Conservation (phyloP, 2,888 invertebrate genomes). For the Mesochorus sp. region DNA sequence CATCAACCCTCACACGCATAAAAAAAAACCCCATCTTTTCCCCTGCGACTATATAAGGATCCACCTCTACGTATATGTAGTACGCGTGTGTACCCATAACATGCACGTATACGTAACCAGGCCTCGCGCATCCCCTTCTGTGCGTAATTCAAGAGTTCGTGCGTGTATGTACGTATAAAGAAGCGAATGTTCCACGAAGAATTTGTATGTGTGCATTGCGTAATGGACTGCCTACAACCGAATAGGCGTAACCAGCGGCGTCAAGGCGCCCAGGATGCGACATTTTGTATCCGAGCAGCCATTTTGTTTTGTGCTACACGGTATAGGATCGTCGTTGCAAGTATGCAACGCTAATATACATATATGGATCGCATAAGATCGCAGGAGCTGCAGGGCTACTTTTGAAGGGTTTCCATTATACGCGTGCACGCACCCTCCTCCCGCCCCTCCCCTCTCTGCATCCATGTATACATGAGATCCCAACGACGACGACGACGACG, state of each 20-base stretch:
- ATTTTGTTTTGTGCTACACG: too few relatives aligned
- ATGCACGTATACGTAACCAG: conserved; percentile 59
- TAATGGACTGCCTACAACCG: not conserved
- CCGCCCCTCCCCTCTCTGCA: conserved; percentile 55
- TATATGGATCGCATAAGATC: conserved; percentile 56
- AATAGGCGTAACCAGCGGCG: conserved; percentile 1
- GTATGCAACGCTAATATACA: conserved; percentile 61
- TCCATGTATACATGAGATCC: not conserved
- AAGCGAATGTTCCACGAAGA: not conserved
- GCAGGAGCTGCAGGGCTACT: conserved; percentile 73
- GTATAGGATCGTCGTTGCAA: conserved; percentile 48
- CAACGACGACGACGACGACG: conserved; percentile 23
- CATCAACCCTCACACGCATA: conserved; percentile 54
- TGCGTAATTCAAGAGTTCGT: conserved; percentile 45
- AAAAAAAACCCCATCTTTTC: not conserved
- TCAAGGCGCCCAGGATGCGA: not conserved
- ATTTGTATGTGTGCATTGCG: not conserved
- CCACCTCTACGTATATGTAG: conserved; percentile 31
- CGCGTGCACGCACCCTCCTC: conserved; percentile 78
- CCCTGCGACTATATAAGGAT: conserved; percentile 19
- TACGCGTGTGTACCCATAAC: too few relatives aligned
- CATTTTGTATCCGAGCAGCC: not conserved
- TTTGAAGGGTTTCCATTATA: conserved; percentile 80
- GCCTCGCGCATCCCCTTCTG: conserved; percentile 60
- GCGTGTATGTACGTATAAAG: not conserved